A percentile compares a stretch with the other conserved stretches of the same genome.
phyloP scores from a whole-genome alignment of 1,140 invertebrate genomes.

The Tachypleus tridentatus region DNA sequence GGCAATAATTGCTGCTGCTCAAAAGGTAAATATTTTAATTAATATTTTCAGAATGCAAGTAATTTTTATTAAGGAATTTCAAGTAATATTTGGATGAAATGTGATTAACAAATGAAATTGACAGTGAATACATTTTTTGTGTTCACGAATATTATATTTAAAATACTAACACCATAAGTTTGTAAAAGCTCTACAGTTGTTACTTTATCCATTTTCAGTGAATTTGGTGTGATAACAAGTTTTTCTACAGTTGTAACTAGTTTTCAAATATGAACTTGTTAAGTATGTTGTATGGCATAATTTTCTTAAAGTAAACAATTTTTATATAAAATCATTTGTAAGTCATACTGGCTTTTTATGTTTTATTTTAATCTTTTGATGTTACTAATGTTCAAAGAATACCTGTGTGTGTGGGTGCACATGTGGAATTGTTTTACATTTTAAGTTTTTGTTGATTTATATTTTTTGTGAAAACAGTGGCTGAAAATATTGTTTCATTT shows the following conservation, averaged over 20 bases:
- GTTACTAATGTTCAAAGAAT: too few species aligned
- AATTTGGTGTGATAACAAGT: too few species aligned
- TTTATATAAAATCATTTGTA: background rate
- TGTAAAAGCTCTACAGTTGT: too few species aligned
- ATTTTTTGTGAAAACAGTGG: background rate
- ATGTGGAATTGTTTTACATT: slow-evolving; percentile 11
- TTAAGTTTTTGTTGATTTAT: slow-evolving; percentile 2
- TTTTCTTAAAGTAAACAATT: too few species aligned
- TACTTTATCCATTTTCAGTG: too few species aligned
- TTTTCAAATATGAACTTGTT: too few species aligned
- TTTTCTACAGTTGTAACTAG: too few species aligned
- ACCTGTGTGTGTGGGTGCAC: background rate
- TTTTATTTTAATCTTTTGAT: too few species aligned
- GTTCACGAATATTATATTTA: too few species aligned
- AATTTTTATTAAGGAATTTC: slow-evolving; percentile 6
- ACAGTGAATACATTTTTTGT: too few species aligned
- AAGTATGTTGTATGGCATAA: too few species aligned
- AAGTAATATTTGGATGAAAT: background rate
- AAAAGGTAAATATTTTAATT: slow-evolving; percentile 50
- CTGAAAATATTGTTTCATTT: slow-evolving; percentile 22
- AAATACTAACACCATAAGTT: too few species aligned
- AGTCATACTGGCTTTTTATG: background rate
- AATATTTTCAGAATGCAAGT: slow-evolving; percentile 6
- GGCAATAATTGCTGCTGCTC: slow-evolving; percentile 81
- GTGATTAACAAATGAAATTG: background rate